A percentile compares a stretch with the other conserved stretches of the same genome.
Evolutionary conservation across 1,140 invertebrate species (phyloP).

Genomic region (Psilanteris sp.): DNA sequence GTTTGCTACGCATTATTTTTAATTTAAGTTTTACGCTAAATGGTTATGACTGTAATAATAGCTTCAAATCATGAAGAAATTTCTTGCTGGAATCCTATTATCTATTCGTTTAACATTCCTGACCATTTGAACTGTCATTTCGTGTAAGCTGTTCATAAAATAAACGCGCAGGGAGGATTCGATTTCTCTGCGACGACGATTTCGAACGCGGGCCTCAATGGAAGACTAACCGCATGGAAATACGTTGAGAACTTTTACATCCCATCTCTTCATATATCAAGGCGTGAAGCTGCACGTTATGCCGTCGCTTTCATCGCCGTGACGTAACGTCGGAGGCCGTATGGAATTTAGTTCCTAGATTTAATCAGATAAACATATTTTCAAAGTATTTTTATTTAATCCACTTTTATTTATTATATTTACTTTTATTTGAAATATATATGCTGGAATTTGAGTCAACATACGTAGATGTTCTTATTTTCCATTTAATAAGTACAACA

Average conservation of each 20-base stretch:
- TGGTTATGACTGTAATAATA: too few species aligned
- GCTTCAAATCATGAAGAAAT: too few species aligned
- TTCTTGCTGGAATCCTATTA: conserved; percentile 1
- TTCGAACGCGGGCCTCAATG: conserved; percentile 61
- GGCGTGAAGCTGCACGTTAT: conserved; percentile 64
- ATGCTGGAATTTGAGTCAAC: conserved; percentile 5
- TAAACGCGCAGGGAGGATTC: conserved; percentile 54
- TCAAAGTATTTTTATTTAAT: conserved; percentile 22
- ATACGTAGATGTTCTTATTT: conserved; percentile 10
- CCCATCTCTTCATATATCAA: conserved; percentile 66
- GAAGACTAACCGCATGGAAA: conserved; percentile 73
- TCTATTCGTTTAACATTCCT: conserved; percentile 4
- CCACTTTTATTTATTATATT: conserved; percentile 39
- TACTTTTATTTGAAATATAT: conserved; percentile 4
- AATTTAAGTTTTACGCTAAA: too few species aligned
- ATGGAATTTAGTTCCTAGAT: conserved; percentile 57
- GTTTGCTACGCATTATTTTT: too few species aligned
- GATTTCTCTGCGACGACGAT: conserved; percentile 58
- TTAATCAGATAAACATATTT: conserved; percentile 48
- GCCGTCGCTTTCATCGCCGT: conserved; percentile 65
- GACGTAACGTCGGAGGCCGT: conserved; percentile 69
- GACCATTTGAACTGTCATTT: conserved; percentile 26
- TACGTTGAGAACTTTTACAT: conserved; percentile 66
- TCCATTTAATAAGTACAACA: conserved; percentile 9
- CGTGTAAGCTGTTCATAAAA: conserved; percentile 53